A percentile compares a stretch with the other conserved stretches of the same genome.
Evolutionary conservation across 2,888 invertebrate genomes (phyloP).

Genomic region (Melanchra persicariae): DNA sequence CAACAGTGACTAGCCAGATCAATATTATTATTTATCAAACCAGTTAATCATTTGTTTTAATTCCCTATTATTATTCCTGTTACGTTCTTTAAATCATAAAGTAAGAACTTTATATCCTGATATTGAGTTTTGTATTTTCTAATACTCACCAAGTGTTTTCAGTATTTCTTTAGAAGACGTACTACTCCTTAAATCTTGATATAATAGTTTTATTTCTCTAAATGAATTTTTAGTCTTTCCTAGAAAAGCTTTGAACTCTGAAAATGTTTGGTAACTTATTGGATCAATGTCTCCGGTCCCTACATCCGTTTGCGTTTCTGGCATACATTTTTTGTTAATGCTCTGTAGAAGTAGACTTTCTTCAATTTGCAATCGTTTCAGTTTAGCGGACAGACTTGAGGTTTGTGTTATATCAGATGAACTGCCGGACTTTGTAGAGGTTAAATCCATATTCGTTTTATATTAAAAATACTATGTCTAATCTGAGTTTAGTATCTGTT

Average conservation of each 20-base stretch:
- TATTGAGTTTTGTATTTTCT: neutral
- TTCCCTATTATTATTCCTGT: too few relatives aligned
- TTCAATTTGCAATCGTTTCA: conserved; percentile 84
- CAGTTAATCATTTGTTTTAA: too few relatives aligned
- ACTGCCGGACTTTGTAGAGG: conserved; percentile 39
- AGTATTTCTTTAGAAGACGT: conserved; percentile 73
- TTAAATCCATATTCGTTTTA: conserved; percentile 33
- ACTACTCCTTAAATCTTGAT: conserved; percentile 78
- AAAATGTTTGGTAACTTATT: conserved; percentile 33
- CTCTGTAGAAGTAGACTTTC: conserved; percentile 78
- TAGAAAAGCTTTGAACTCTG: conserved; percentile 68
- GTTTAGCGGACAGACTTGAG: conserved; percentile 70
- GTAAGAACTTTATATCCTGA: too few relatives aligned
- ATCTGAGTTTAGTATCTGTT: neutral
- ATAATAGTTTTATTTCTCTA: conserved; percentile 74
- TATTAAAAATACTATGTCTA: neutral
- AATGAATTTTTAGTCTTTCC: conserved; percentile 71
- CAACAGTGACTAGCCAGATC: too few relatives aligned
- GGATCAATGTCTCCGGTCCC: neutral
- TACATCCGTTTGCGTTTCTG: conserved; percentile 14
- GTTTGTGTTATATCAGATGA: conserved; percentile 27
- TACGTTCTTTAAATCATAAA: too few relatives aligned
- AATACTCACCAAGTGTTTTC: conserved; percentile 72
- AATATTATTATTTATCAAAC: too few relatives aligned
- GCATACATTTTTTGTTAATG: conserved; percentile 47